Base-by-base conservation (phyloP, 2,113 vertebrate species). In the Cichladusa arquata region DNA sequence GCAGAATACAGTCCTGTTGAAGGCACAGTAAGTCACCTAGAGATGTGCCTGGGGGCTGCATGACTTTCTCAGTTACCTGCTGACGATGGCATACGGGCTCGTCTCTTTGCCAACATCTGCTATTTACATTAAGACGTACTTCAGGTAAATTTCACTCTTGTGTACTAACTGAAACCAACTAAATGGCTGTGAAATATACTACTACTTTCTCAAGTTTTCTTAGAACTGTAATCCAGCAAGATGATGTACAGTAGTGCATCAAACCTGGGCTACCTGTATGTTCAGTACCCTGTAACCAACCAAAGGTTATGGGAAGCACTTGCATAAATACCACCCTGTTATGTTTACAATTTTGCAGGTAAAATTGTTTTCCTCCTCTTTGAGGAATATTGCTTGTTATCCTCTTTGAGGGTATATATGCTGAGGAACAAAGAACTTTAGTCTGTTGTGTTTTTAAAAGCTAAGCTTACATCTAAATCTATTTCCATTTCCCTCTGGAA, bases 401-500 rank as follows among this genome's bases (percentile, higher is more conserved):
- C 28, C 23, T 62, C 40, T 71, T 69, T 33, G n/a, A 69, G 47
- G 12, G 8, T 67, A 66, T 14, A 44, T 11, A 90, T 34, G 50
- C 79, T 28, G 79, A 93, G 40, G 78, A 91, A 92, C 69, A 90
- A 94, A 94, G 81, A 95, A 87, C 38, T 92, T 86, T 8, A 62
- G 65, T 62, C 73, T 6, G 12, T 53, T 67, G 67, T 86, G 80
- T 81, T 92, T 90, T 72, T 81, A 84, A 89, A 91, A 53, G 33
- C 84, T 87, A 81, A 40, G 36, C 95, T 93, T 92, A 84, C 57
- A 69, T 61, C 60, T 72, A 66, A 92, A 79, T 94, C 76, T 94
- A 66, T 84, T 91, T 92, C 67, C 86, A 96, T 93, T 86, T 65
- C 76, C 70, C 86, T 69, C 74, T 87, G 90, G 85, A 95, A 61